Base-by-base conservation (phyloP, 2,888 invertebrate genomes). In the Rhamphomyia laevipes region DNA sequence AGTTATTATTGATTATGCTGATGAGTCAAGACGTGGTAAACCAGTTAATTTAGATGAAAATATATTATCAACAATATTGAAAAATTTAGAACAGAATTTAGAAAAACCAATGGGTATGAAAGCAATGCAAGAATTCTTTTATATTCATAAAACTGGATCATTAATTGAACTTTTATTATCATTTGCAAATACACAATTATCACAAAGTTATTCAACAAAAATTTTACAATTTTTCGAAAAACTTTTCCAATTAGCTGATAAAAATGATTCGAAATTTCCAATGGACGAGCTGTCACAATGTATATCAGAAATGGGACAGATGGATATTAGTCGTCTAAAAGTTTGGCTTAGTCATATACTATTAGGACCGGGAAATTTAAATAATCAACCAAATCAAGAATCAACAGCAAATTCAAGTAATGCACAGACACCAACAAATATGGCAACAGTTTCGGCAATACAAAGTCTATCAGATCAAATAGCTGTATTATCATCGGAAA, bases 41-140 rank as follows among this genome's bases (percentile, higher is more conserved):
- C 52, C 55, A 1, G 56, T 62, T 3, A 52, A 66, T 4, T 60
- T 68, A 18, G 65, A 68, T 18, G 67, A 67, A 50, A 61, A 62
- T 2, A 62, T 71, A 53, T 51, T 68, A 23, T 62, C 68, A 51
- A 63, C 65, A 3, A 63, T 69, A 27, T 67, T 70, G 54, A 84
- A 83, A 59, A 92, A 90, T 61, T 85, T 93, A 80, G 90, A 91
- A 64, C 82, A 82, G 60, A 80, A 91, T 55, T 67, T 94, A 18
- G 91, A 92, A 47, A 86, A 86, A 53, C 77, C 84, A 0, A 78
- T 85, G 0, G 92, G 91, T 0, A 77, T 86, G 53, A 78, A 82
- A 59, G 92, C 93, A 0, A 78, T 92, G 60, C 84, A 89, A 59
- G 77, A 79, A 50, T 90, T 92, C 61, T 92, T 92, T 61, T 79